Base-by-base conservation (phyloP, 2,797 vertebrate genomes). In the Microcaecilia unicolor region DNA sequence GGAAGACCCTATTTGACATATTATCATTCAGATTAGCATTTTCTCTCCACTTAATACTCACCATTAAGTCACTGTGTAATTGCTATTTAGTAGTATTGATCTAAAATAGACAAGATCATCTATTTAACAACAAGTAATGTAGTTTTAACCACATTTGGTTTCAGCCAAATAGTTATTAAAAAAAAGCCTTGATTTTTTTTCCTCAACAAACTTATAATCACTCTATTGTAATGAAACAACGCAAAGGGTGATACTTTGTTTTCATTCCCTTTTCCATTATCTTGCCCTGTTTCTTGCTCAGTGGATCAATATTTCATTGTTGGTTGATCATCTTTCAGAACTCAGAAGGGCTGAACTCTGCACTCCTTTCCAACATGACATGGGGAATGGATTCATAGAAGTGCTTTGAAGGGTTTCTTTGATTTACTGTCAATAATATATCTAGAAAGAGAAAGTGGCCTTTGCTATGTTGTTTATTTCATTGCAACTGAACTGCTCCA, bases 251-350 rank as follows among this genome's bases (percentile, higher is more conserved):
- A 1, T 15, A 21, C 25, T 50, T 53, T 38, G 10, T 9, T 20
- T 36, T 25, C 30, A 2, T 32, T 39, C 8, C 17, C n/a, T 33
- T n/a, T 30, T 11, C 8, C 43, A 25, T 31, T 45, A 15, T 27
- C 2, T 3, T 23, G 6, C 18, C 9, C 10, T 17, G 14, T 14
- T 26, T 10, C 14, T 23, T 21, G 7, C 11, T 40, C n/a, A 40
- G 9, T 10, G 18, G 35, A 35, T 12, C 25, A 31, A 6, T 28
- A 35, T 4, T 28, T 43, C 10, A 18, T 13, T 37, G 6, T 20
- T 48, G 37, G 14, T 27, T 41, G 48, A 25, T 28, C 37, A 2
- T 15, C 38, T 18, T 5, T 41, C 26, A 27, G 45, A 28, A 28
- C 14, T 33, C 58, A 55, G 2, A 15, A 18, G 34, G 10, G 25